Percentiles rank a stretch among this genome's conserved stretches.
These are phyloP conservation scores for Echiichthys vipera DNA, from an alignment of 2,797 vertebrate species.

Conservation along the genomic window DNA sequence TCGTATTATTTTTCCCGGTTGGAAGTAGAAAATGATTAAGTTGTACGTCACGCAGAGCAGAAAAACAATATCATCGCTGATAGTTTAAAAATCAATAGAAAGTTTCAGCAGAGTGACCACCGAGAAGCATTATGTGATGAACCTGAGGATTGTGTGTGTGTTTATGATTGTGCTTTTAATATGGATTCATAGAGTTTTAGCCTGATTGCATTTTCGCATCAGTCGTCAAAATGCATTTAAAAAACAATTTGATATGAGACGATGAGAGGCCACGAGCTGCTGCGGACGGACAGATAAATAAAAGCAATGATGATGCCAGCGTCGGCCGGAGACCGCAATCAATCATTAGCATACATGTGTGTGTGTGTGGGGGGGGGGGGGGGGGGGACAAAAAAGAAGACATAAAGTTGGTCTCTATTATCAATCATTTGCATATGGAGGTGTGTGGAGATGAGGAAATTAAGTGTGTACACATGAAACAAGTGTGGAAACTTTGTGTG, in stretches of 20 bases:
- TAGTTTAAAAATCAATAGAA: background rate
- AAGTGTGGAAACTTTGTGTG: slow-evolving; percentile 11
- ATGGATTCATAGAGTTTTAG: slow-evolving; percentile 69
- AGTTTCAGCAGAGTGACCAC: background rate
- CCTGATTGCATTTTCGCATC: slow-evolving; percentile 80
- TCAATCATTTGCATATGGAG: slow-evolving; percentile 70
- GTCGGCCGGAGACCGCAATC: slow-evolving; percentile 70
- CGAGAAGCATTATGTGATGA: background rate
- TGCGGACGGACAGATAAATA: slow-evolving; percentile 78
- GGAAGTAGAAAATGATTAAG: background rate
- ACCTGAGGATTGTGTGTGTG: slow-evolving; percentile 2
- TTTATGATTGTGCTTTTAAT: slow-evolving; percentile 19
- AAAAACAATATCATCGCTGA: background rate
- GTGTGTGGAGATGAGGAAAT: slow-evolving; percentile 31
- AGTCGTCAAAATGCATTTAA: slow-evolving; percentile 82
- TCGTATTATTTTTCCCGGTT: background rate
- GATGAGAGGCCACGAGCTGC: slow-evolving; percentile 70
- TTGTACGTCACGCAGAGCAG: background rate
- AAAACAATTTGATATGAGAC: slow-evolving; percentile 80
- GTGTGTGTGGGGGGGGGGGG: slow-evolving; percentile 33
- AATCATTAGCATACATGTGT: slow-evolving; percentile 75
- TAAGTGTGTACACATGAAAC: background rate
- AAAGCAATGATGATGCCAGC: slow-evolving; percentile 80
- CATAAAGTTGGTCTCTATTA: slow-evolving; percentile 67
- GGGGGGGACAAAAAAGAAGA: slow-evolving; percentile 31